These are phyloP conservation scores for Drosophila pseudoananassae DNA, from an alignment of 1,140 invertebrate species.

Conservation along the genomic window DNA sequence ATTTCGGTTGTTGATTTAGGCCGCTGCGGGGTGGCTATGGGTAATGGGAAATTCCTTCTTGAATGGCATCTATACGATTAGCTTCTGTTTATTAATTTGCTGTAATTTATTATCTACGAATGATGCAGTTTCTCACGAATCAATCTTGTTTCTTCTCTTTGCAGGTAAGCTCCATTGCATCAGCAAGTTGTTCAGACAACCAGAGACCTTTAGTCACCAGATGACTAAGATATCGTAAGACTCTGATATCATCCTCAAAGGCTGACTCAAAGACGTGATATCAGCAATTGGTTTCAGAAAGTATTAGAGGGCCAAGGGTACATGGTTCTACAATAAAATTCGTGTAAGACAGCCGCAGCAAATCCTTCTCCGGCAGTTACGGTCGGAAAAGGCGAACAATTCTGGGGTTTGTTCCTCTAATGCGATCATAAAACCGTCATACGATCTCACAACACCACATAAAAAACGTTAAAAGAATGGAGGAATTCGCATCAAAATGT, in stretches of 20 bases:
- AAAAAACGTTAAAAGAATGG: constrained; percentile 50
- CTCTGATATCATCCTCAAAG: constrained; percentile 53
- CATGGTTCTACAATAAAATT: constrained; percentile 39
- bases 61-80: constrained; percentile 31
- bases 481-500: constrained; percentile 53
- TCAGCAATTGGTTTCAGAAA: constrained; percentile 28
- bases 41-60: constrained; percentile 32
- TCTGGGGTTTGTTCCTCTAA: constrained; percentile 43
- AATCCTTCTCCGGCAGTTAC: constrained; percentile 29
- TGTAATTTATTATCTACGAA: constrained; percentile 39
- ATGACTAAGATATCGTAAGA: constrained; percentile 48
- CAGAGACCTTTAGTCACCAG: constrained; percentile 28
- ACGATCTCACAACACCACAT: constrained; percentile 64
- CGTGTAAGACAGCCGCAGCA: constrained; percentile 37
- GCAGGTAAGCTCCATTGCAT: constrained; percentile 65
- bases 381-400: constrained; percentile 16
- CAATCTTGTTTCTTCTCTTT: constrained; percentile 31
- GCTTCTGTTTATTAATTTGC: constrained; percentile 38
- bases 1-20: constrained; percentile 76
- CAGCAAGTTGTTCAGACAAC: constrained; percentile 43
- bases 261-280: constrained; percentile 57
- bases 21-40: constrained; percentile 29
- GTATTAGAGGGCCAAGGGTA: constrained; percentile 20
- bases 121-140: constrained; percentile 19
- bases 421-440: constrained; percentile 76